Evolutionary conservation across 2,113 vertebrate genomes (phyloP), one percentile per base, ranked within the genome.

Genomic region (Pithys albifrons): DNA sequence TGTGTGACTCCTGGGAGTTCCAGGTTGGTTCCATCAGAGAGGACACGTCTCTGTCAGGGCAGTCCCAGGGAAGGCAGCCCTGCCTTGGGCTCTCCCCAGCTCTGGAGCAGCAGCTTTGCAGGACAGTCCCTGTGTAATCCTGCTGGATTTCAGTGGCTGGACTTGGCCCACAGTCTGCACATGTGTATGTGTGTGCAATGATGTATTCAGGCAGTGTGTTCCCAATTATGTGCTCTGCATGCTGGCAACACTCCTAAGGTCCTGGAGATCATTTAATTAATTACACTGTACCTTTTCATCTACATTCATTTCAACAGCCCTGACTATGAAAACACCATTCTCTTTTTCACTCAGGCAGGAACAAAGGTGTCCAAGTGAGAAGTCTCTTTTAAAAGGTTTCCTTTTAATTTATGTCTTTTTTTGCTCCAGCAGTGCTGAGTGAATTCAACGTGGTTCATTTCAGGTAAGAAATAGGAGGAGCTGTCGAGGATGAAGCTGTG

Each of bases 241-340:
- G 24, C 7, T 5, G 67, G 41, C 15, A 6, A 58, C 70, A 37
- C 57, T 91, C 76, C 84, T 23, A 51, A 66, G 73, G 81, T 75
- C 84, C 37, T 45, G 69, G 84, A 89, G 89, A 81, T 74, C 61
- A 74, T 74, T 92, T 66, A 64, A 91, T 94, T 94, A 81, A 94
- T 82, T 87, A 93, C 90, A 85, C 16, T 5, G 70, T 81, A 77
- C 35, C 57, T 28, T 87, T 95, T 88, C 73, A 82, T 73, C 77
- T 55, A 31, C 61, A 78, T 87, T 74, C 65, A 87, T 74, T 91
- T 89, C 84, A 37, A 14, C 75, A 91, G 67, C 48, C 41, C 61
- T 2, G 9, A 29, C 69, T 71, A 58, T 10, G 90, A 62, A 91
- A 93, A 91, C 48, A 66, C 48, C 23, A 5, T 59, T 52, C 57